phyloP scores from a whole-genome alignment of 2,113 vertebrate species.

The Megaceryle torquata region DNA sequence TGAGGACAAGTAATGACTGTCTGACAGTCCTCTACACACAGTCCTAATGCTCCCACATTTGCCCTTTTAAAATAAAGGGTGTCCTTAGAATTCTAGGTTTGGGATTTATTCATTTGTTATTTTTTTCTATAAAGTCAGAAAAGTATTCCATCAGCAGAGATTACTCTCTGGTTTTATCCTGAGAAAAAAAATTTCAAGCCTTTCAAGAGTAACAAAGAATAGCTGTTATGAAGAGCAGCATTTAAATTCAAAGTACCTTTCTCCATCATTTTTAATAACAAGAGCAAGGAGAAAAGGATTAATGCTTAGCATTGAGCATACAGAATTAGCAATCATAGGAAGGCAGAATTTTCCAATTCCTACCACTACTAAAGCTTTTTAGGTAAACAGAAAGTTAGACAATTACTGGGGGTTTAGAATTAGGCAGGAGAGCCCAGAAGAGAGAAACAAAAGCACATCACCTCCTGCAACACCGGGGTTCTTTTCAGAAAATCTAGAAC shows the following conservation, averaged over 20 bases:
- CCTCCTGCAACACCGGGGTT: not conserved
- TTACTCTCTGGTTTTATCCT: not conserved
- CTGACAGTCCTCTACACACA: not conserved
- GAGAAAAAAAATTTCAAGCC: not conserved
- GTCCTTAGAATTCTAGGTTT: not conserved
- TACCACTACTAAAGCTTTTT: not conserved
- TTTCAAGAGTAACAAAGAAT: not conserved
- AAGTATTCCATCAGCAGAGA: not conserved
- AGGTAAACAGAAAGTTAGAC: not conserved
- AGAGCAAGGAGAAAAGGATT: not conserved
- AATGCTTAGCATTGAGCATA: not conserved
- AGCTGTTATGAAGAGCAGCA: not conserved
- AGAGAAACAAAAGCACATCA: not conserved
- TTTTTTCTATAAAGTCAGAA: too few relatives aligned
- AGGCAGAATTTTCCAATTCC: not conserved
- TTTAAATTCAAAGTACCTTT: not conserved
- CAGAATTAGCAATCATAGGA: not conserved
- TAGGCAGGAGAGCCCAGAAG: not conserved
- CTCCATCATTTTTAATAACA: not conserved
- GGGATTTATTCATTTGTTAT: not conserved
- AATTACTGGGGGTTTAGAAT: not conserved
- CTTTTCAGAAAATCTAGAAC: not conserved
- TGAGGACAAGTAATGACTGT: not conserved
- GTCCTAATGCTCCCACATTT: not conserved
- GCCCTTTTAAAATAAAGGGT: not conserved